phyloP scores from a whole-genome alignment of 2,113 vertebrate genomes.

The Phrynocephalus versicolor region DNA sequence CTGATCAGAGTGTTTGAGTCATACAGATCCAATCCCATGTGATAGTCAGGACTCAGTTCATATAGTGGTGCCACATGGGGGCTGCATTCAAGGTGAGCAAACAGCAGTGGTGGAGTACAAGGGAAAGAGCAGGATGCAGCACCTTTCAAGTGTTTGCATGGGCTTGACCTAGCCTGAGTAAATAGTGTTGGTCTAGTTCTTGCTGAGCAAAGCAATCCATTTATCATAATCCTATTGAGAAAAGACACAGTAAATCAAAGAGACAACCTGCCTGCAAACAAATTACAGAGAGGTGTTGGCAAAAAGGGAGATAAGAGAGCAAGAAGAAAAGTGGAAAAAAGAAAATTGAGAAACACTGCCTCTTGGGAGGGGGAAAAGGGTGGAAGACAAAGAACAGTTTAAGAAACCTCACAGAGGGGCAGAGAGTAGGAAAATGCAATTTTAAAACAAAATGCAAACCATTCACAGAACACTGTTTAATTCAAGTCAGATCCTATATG shows the following conservation, averaged over 20 bases:
- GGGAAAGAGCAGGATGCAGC: not conserved
- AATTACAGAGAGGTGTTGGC: constrained; percentile 67
- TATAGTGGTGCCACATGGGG: not conserved
- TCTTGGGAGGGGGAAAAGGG: not conserved
- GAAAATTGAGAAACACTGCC: constrained; percentile 49
- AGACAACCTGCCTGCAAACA: constrained; percentile 77
- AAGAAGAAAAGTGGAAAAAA: constrained; percentile 43
- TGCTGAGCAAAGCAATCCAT: constrained; percentile 72
- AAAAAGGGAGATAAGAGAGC: constrained; percentile 3
- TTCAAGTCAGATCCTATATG: not conserved
- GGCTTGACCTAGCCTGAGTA: constrained; percentile 64
- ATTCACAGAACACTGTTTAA: not conserved
- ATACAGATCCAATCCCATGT: not conserved
- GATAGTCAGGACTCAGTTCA: not conserved
- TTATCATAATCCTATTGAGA: constrained; percentile 79
- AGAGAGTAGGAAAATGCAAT: constrained; percentile 16
- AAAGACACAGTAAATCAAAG: constrained; percentile 78
- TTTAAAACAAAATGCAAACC: not conserved
- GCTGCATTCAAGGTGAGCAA: not conserved
- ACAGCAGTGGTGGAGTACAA: not conserved
- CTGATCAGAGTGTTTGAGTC: too few relatives aligned
- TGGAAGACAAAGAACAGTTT: constrained; percentile 36
- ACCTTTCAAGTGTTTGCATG: constrained; percentile 41
- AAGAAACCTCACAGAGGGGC: constrained; percentile 21
- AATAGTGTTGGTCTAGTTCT: constrained; percentile 62